Evolutionary conservation across 1,140 invertebrate species (phyloP).

Genomic region (Drosophila sulfurigaster): DNA sequence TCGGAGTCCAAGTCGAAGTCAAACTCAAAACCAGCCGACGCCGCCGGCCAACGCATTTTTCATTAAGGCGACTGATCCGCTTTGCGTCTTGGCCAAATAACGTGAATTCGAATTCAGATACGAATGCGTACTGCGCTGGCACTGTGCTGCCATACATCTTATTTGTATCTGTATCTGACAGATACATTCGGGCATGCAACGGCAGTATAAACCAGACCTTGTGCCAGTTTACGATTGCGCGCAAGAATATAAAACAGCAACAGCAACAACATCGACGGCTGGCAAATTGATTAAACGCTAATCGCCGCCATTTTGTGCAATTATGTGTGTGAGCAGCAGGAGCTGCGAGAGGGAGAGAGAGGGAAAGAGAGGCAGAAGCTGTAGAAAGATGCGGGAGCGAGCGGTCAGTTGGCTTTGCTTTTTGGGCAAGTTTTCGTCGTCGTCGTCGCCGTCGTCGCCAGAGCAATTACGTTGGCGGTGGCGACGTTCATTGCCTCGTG

Average conservation of each 20-base stretch:
- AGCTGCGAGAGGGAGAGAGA: not conserved
- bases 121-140: conserved; percentile 4
- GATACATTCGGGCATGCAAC: conserved; percentile 52
- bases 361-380: not conserved
- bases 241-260: conserved; percentile 59
- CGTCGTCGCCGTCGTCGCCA: conserved; percentile 22
- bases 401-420: conserved; percentile 45
- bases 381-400: not conserved
- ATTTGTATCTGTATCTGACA: conserved; percentile 46
- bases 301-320: conserved; percentile 76
- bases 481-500: conserved; percentile 73
- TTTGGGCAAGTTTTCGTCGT: conserved; percentile 51
- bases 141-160: conserved; percentile 45
- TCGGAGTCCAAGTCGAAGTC: too few species aligned
- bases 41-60: conserved; percentile 70
- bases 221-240: conserved; percentile 73
- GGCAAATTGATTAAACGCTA: conserved; percentile 78
- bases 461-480: conserved; percentile 61
- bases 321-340: conserved; percentile 33
- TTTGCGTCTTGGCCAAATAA: conserved; percentile 56
- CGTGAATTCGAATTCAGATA: conserved; percentile 21
- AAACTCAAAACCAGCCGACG: too few species aligned
- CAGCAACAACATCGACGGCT: conserved; percentile 37
- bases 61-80: conserved; percentile 77
- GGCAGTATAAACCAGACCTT: conserved; percentile 75